Evolutionary conservation across 1,140 invertebrate genomes (phyloP).

Genomic region (Diprion similis): DNA sequence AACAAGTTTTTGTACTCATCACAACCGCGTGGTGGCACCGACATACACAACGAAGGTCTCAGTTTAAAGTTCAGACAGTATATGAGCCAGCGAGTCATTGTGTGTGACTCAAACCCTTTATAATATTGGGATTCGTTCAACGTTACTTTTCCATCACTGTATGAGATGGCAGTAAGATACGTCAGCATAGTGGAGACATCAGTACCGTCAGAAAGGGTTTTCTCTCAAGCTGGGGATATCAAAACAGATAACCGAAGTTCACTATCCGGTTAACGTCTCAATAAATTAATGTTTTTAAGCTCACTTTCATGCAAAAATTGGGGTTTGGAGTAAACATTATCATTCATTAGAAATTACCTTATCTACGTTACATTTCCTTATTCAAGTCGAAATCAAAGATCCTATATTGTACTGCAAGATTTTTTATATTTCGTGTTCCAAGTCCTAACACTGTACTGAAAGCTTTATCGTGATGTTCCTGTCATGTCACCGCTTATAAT

Average conservation of each 20-base stretch:
- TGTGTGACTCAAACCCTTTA: slow-evolving; percentile 45
- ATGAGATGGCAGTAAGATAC: slow-evolving; percentile 44
- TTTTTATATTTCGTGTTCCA: not conserved
- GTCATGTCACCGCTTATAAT: too few species aligned
- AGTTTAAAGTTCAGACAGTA: slow-evolving; percentile 16
- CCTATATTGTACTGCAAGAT: not conserved
- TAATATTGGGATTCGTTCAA: slow-evolving; percentile 49
- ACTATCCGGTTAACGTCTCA: slow-evolving; percentile 23
- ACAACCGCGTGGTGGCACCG: slow-evolving; percentile 14
- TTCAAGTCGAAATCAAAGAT: not conserved
- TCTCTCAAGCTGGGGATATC: slow-evolving; percentile 47
- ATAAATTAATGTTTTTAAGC: slow-evolving; percentile 24
- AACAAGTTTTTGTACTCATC: slow-evolving; percentile 15
- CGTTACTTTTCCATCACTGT: slow-evolving; percentile 41
- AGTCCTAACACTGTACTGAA: not conserved
- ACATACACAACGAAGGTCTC: slow-evolving; percentile 7
- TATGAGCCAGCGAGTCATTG: slow-evolving; percentile 32
- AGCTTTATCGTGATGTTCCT: too few species aligned
- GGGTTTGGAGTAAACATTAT: slow-evolving; percentile 7
- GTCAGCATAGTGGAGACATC: slow-evolving; percentile 47
- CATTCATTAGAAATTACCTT: not conserved
- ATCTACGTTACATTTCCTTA: not conserved
- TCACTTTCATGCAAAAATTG: slow-evolving; percentile 16
- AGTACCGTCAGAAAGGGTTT: slow-evolving; percentile 50
- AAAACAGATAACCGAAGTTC: slow-evolving; percentile 27